Percentiles rank a stretch among this genome's conserved stretches.
Evolutionary conservation across 2,888 invertebrate species (phyloP).

Genomic region (Notocelia uddmanniana): DNA sequence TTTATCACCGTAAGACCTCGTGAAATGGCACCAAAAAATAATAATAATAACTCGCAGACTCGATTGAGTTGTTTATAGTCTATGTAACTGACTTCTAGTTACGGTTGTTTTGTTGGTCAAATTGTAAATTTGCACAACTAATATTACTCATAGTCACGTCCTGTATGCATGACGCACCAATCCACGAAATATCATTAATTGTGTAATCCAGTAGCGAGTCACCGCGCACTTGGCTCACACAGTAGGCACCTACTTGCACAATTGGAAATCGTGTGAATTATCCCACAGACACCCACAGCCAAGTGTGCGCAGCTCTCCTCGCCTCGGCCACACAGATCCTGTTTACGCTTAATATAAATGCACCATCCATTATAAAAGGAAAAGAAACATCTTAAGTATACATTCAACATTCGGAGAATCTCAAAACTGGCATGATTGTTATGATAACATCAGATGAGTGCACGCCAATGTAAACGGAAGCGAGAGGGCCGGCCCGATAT

Average conservation of each 20-base stretch:
- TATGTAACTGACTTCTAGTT: not conserved
- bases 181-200: constrained; percentile 30
- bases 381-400: constrained; percentile 34
- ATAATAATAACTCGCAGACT: not conserved
- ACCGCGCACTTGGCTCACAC: constrained; percentile 15
- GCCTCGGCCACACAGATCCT: not conserved
- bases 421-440: constrained; percentile 42
- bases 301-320: constrained; percentile 4
- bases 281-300: constrained; percentile 36
- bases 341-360: constrained; percentile 36
- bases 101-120: not conserved
- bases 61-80: not conserved
- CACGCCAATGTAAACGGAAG: constrained; percentile 40
- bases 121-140: constrained; percentile 16
- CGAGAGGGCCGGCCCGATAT: constrained; percentile 27
- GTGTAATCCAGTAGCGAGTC: constrained; percentile 26
- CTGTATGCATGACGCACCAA: constrained; percentile 28
- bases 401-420: constrained; percentile 43
- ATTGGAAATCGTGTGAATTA: constrained; percentile 42
- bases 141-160: constrained; percentile 25
- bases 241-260: constrained; percentile 22
- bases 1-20: too few species aligned
- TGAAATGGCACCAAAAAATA: not conserved
- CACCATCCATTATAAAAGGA: constrained; percentile 35
- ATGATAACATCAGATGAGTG: constrained; percentile 41